phyloP scores from a whole-genome alignment of 1,140 invertebrate genomes.

The Macrobrachium nipponense region DNA sequence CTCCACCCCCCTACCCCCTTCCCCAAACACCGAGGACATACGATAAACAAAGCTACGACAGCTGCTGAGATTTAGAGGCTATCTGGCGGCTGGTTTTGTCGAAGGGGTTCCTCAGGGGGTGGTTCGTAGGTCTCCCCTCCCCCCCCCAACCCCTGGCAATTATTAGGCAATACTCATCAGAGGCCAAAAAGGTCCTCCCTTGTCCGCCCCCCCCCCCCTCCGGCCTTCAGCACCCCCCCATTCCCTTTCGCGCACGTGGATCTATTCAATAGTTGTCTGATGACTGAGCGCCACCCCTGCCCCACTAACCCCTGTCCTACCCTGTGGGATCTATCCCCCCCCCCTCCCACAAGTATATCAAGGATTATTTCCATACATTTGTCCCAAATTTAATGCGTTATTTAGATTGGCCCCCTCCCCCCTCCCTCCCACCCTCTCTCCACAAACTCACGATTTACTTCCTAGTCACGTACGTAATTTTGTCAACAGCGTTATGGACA shows the following conservation, averaged over 20 bases:
- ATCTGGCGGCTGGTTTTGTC: slow-evolving; percentile 47
- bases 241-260: slow-evolving; percentile 47
- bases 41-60: slow-evolving; percentile 47
- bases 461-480: too few relatives aligned
- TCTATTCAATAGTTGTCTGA: slow-evolving; percentile 47
- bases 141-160: neutral
- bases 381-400: too few relatives aligned
- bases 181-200: slow-evolving; percentile 16
- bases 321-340: neutral
- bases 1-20: too few relatives aligned
- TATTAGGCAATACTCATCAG: slow-evolving; percentile 60
- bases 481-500: slow-evolving; percentile 7
- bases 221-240: too few relatives aligned
- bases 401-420: too few relatives aligned
- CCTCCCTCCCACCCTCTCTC: too few relatives aligned
- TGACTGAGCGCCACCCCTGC: slow-evolving; percentile 1
- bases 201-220: too few relatives aligned
- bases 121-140: slow-evolving; percentile 7
- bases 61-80: slow-evolving; percentile 45
- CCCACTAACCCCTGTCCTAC: neutral
- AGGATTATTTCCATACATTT: too few relatives aligned
- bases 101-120: slow-evolving; percentile 32
- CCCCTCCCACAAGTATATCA: too few relatives aligned
- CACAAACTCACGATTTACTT: too few relatives aligned
- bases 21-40: neutral